Conservation (phyloP, 1,140 invertebrate species). For the Sitodiplosis mosellana region DNA sequence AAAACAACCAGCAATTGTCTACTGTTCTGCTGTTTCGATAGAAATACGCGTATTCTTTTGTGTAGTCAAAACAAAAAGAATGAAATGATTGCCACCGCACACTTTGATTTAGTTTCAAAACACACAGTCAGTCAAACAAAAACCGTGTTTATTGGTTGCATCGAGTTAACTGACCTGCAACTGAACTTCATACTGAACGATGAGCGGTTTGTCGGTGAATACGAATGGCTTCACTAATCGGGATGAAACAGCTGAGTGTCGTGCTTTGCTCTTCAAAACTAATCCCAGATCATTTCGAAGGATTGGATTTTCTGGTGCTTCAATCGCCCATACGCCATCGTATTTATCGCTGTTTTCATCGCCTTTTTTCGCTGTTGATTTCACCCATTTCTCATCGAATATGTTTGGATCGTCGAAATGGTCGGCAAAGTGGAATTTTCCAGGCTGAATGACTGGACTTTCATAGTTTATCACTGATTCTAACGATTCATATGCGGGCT, state of each 20-base stretch:
- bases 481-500: no score
- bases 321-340: conserved; percentile 71
- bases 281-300: conserved; percentile 73
- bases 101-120: no score
- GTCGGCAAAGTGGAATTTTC: conserved; percentile 61
- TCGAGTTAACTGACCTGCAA: conserved; percentile 28
- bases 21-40: no score
- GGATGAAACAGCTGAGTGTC: conserved; percentile 88
- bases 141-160: no score
- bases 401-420: conserved; percentile 66
- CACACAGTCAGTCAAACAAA: no score
- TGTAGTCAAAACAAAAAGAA: no score
- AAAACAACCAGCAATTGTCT: no score
- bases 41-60: no score
- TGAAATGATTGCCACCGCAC: no score
- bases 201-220: conserved; percentile 70
- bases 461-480: conserved; percentile 22
- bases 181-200: conserved; percentile 88
- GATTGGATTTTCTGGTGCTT: conserved; percentile 52
- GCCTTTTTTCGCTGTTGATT: conserved; percentile 87
- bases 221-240: conserved; percentile 62
- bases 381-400: conserved; percentile 67
- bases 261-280: conserved; percentile 85
- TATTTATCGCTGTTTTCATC: conserved; percentile 84
- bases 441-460: conserved; percentile 37